phyloP scores from a whole-genome alignment of 1,140 invertebrate species.

The Lasioglossum baleicum region DNA sequence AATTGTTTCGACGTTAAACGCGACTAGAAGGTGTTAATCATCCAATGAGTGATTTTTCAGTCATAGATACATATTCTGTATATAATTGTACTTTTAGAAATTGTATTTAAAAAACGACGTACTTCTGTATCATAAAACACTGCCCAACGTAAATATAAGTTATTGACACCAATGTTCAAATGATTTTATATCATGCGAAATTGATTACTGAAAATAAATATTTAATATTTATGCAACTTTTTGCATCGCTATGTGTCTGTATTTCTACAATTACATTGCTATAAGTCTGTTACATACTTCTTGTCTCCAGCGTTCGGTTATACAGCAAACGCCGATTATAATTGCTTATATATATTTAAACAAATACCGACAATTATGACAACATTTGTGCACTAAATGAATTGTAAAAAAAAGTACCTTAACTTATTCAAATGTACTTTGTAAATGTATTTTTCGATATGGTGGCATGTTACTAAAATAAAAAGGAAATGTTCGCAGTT shows the following conservation, averaged over 20 bases:
- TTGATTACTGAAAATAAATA: conserved; percentile 2
- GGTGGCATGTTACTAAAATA: conserved; percentile 16
- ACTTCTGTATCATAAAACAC: conserved; percentile 9
- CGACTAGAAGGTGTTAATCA: conserved; percentile 8
- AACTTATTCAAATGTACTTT: not conserved
- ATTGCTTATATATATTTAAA: conserved; percentile 13
- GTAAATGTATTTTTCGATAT: not conserved
- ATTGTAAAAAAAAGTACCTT: not conserved
- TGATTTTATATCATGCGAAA: conserved; percentile 14
- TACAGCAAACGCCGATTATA: conserved; percentile 1
- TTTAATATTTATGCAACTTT: not conserved
- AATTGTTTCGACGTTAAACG: conserved; percentile 2
- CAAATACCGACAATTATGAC: not conserved
- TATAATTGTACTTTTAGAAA: conserved; percentile 21
- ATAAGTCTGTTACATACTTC: conserved; percentile 64
- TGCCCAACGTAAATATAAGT: conserved; percentile 21
- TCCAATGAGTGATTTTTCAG: conserved; percentile 13
- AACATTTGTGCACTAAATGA: conserved; percentile 7
- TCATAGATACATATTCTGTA: not conserved
- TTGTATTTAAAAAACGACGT: conserved; percentile 25
- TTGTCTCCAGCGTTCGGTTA: conserved; percentile 68
- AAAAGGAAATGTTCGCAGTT: conserved; percentile 6
- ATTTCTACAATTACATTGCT: conserved; percentile 8
- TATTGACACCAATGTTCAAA: conserved; percentile 18
- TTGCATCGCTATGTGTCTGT: not conserved